A percentile compares a stretch with the other conserved stretches of the same genome.
phyloP scores from a whole-genome alignment of 64 coral and sea anemone species.

The Catalaphyllia jardinei region DNA sequence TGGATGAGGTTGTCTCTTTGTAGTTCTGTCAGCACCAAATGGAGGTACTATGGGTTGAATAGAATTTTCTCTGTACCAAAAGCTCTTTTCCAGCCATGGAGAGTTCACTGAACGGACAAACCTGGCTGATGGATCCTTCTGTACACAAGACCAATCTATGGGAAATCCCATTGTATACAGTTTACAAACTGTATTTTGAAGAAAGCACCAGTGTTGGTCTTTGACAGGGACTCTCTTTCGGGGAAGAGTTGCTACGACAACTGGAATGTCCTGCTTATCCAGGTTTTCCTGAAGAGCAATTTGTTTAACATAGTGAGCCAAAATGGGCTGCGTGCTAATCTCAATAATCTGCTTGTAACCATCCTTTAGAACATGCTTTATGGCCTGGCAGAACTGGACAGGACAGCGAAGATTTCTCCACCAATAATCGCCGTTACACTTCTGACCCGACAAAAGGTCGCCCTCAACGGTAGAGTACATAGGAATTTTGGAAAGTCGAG shows the following conservation, averaged over 20 bases:
- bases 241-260: conserved; percentile 47
- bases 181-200: conserved; percentile 58
- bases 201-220: conserved; percentile 60
- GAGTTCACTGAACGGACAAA: conserved; percentile 59
- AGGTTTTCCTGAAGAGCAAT: conserved; percentile 49
- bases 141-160: conserved; percentile 56
- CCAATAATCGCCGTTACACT: conserved; percentile 60
- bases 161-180: conserved; percentile 50
- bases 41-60: background rate
- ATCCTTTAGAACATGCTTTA: conserved; percentile 33
- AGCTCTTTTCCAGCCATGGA: conserved; percentile 69
- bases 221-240: conserved; percentile 49
- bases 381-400: conserved; percentile 57
- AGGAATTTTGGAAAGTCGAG: conserved; percentile 34
- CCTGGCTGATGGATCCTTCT: conserved; percentile 17
- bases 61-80: conserved; percentile 48
- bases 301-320: conserved; percentile 62
- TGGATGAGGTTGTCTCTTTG: conserved; percentile 7
- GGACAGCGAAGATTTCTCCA: conserved; percentile 79
- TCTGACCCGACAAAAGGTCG: conserved; percentile 5
- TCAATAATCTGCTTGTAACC: conserved; percentile 72
- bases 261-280: conserved; percentile 2
- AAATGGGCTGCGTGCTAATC: conserved; percentile 65
- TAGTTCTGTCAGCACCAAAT: background rate
- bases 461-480: conserved; percentile 70